phyloP scores from a whole-genome alignment of 2,113 vertebrate species.

The Peromyscus californicus region DNA sequence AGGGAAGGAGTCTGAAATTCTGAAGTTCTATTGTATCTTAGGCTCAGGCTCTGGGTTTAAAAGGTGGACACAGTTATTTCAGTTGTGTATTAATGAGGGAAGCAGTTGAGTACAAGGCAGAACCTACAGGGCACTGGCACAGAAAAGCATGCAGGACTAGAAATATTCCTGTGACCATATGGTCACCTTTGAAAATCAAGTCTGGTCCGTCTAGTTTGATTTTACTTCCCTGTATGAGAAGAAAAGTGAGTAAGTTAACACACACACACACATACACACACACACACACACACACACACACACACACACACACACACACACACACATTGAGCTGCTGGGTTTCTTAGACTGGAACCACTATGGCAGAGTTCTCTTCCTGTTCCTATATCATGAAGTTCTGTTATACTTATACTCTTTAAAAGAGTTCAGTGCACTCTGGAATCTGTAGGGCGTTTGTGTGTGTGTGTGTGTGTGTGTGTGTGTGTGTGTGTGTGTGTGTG shows the following conservation, averaged over 20 bases:
- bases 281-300: too few relatives aligned
- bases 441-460: background rate
- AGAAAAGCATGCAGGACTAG: background rate
- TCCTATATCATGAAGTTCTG: background rate
- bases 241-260: background rate
- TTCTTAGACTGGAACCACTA: background rate
- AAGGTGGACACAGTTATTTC: background rate
- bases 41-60: background rate
- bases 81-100: background rate
- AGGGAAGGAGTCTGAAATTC: background rate
- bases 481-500: rapidly evolving
- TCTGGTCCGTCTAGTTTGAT: background rate
- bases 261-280: too few relatives aligned
- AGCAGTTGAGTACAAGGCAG: background rate
- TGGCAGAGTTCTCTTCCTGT: background rate
- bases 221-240: background rate
- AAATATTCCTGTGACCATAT: background rate
- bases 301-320: too few relatives aligned
- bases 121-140: background rate
- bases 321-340: too few relatives aligned
- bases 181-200: background rate
- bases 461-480: background rate
- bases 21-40: background rate
- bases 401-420: background rate
- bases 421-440: background rate